A percentile compares a stretch with the other conserved stretches of the same genome.
Evolutionary conservation across 2,797 vertebrate genomes (phyloP).

Genomic region (Premnoplex brunnescens): DNA sequence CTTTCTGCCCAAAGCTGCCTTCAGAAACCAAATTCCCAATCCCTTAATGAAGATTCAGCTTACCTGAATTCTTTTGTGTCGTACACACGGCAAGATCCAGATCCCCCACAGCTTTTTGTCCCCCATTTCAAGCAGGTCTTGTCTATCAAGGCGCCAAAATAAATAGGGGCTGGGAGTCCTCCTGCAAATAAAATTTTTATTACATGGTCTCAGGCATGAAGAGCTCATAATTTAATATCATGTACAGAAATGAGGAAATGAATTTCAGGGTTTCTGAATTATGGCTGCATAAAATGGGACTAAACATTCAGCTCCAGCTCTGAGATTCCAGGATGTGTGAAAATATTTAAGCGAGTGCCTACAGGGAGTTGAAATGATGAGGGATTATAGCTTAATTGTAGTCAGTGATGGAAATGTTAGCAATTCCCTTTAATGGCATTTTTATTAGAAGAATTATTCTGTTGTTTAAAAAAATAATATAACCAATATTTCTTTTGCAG

Average conservation of each 20-base stretch:
- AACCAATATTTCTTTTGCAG: neutral
- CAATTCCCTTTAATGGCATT: neutral
- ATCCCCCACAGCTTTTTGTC: conserved; percentile 81
- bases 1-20: neutral
- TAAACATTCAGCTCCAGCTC: neutral
- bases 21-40: neutral
- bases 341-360: neutral
- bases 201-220: neutral
- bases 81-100: conserved; percentile 89
- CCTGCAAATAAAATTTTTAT: conserved; percentile 73
- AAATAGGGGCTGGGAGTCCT: conserved; percentile 92
- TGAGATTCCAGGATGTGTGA: neutral
- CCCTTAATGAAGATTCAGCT: neutral
- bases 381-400: neutral
- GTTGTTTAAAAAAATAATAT: neutral
- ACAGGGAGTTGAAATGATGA: neutral
- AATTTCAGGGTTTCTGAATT: neutral
- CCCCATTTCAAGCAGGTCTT: conserved; percentile 91
- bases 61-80: conserved; percentile 87
- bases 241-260: neutral
- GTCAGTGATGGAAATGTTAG: neutral
- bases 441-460: neutral
- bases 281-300: neutral
- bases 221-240: neutral
- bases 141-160: conserved; percentile 91